Evolutionary conservation across 2,888 invertebrate species (phyloP).

Genomic region (Drosophila sordidula): DNA sequence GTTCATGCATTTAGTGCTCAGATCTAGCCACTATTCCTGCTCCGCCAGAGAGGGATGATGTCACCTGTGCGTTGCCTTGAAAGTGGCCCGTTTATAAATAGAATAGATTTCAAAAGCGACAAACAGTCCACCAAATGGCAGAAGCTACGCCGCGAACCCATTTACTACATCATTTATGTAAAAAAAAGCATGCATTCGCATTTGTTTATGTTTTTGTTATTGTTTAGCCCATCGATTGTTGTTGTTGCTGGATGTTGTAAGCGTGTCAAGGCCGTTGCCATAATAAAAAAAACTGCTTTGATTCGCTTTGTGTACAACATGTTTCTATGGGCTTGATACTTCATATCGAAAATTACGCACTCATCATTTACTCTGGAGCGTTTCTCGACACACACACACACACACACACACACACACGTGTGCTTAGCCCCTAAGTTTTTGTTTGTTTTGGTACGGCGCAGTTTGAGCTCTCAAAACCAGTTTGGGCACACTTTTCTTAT

Average conservation of each 20-base stretch:
- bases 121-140: conserved; percentile 22
- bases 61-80: conserved; percentile 29
- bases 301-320: conserved; percentile 56
- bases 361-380: conserved; percentile 14
- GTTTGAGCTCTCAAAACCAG: conserved; percentile 65
- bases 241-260: conserved; percentile 64
- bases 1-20: conserved; percentile 17
- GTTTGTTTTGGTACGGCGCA: conserved; percentile 77
- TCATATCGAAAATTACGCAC: conserved; percentile 48
- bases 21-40: conserved; percentile 1
- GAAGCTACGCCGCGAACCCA: not conserved
- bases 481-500: conserved; percentile 63
- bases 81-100: conserved; percentile 31
- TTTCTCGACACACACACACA: not conserved
- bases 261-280: conserved; percentile 69
- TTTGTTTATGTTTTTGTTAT: conserved; percentile 56
- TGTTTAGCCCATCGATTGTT: conserved; percentile 34
- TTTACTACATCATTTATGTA: not conserved
- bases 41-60: conserved; percentile 48
- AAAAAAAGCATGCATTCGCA: not conserved
- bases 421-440: conserved; percentile 46
- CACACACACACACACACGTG: conserved; percentile 4
- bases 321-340: conserved; percentile 18
- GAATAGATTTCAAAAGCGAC: conserved; percentile 30
- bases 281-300: conserved; percentile 27